Conservation (phyloP, 2,888 invertebrate species). For the Seira musarum region DNA sequence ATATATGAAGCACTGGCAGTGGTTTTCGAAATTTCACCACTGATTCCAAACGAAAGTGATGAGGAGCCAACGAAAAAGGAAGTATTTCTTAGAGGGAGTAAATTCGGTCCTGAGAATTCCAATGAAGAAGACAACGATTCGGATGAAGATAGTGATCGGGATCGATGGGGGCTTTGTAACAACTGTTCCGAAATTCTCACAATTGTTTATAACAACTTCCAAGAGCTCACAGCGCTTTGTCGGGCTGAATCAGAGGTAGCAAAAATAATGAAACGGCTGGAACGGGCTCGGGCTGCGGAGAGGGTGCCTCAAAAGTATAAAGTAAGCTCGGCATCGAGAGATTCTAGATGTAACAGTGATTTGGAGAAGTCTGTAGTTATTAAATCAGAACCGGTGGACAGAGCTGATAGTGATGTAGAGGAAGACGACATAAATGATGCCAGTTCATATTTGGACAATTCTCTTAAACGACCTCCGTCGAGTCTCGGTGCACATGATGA, state of each 20-base stretch:
- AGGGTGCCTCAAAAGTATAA: not conserved
- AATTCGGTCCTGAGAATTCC: not conserved
- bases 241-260: conserved; percentile 23
- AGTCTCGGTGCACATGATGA: too few species aligned
- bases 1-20: conserved; percentile 37
- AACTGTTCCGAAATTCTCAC: conserved; percentile 38
- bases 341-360: too few species aligned
- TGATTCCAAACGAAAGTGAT: not conserved
- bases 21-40: conserved; percentile 30
- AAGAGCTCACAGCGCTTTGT: conserved; percentile 19
- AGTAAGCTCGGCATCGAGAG: not conserved
- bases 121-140: not conserved
- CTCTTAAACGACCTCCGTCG: too few species aligned
- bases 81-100: not conserved
- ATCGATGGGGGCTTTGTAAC: conserved; percentile 1
- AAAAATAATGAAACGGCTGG: conserved; percentile 20
- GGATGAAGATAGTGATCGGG: not conserved
- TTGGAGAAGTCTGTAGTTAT: too few species aligned
- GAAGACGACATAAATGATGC: not conserved
- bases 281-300: not conserved
- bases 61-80: not conserved
- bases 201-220: conserved; percentile 22
- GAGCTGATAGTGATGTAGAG: not conserved
- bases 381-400: too few species aligned
- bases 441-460: too few species aligned